phyloP scores from a whole-genome alignment of 2,113 vertebrate genomes.

The Coturnix japonica region DNA sequence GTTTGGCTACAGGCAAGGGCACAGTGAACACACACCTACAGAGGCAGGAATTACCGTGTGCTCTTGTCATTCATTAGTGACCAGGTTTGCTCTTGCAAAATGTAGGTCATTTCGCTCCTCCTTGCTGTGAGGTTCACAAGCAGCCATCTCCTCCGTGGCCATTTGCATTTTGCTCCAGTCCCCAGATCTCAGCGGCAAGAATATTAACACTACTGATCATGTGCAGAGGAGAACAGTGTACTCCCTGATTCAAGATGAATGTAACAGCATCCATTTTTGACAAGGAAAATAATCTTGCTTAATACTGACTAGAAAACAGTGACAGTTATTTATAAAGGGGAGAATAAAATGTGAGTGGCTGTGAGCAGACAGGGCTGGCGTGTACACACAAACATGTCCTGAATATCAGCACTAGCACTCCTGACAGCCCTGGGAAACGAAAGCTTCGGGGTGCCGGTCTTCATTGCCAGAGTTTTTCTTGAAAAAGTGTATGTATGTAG shows the following conservation, averaged over 20 bases:
- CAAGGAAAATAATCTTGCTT: conserved; percentile 36
- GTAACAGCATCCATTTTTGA: conserved; percentile 19
- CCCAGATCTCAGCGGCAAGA: not conserved
- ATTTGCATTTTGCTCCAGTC: conserved; percentile 48
- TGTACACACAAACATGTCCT: not conserved
- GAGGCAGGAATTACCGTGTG: not conserved
- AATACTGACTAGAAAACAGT: not conserved
- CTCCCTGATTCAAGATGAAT: not conserved
- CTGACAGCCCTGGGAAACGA: not conserved
- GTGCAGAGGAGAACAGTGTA: not conserved
- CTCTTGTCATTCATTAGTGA: conserved; percentile 21
- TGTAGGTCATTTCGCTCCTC: conserved; percentile 24
- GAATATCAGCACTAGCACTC: not conserved
- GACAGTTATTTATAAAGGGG: not conserved
- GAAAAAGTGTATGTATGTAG: not conserved
- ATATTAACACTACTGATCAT: conserved; percentile 39
- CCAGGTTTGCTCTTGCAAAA: not conserved
- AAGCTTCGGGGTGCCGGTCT: conserved; percentile 1
- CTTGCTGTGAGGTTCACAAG: not conserved
- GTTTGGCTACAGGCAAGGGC: not conserved
- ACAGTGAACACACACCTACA: not conserved
- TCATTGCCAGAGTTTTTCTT: not conserved
- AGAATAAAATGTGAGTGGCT: not conserved
- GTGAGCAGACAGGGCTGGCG: not conserved
- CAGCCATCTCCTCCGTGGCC: not conserved